These are phyloP conservation scores for Nephila pilipes DNA, from an alignment of 1,140 invertebrate genomes.

Conservation along the genomic window DNA sequence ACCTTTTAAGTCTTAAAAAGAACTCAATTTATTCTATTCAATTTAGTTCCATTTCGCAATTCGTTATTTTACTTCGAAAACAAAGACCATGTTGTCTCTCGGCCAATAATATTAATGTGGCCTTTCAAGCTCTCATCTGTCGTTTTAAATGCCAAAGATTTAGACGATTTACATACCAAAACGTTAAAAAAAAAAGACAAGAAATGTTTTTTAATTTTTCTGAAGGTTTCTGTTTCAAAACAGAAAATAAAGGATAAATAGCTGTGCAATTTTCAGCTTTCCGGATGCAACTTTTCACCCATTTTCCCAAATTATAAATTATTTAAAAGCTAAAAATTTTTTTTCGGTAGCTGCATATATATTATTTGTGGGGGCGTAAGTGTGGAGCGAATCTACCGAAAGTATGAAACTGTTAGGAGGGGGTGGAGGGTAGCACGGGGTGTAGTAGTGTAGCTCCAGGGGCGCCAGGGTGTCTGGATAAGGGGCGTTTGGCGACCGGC, in stretches of 20 bases:
- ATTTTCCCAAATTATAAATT: conserved; percentile 53
- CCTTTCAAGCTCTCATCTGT: neutral
- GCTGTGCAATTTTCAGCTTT: neutral
- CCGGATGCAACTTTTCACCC: neutral
- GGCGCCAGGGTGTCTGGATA: conserved; percentile 65
- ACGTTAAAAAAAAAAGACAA: neutral
- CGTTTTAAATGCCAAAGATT: neutral
- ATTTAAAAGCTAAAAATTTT: conserved; percentile 26
- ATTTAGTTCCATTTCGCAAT: neutral
- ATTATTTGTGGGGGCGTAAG: neutral
- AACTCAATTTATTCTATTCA: neutral
- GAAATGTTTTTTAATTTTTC: neutral
- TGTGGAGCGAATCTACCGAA: neutral
- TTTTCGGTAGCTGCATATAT: neutral
- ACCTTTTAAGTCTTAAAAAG: neutral
- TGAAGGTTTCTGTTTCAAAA: neutral
- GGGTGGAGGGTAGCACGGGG: neutral
- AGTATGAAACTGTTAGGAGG: neutral
- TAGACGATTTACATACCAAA: neutral
- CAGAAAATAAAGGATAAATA: neutral
- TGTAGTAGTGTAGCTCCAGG: neutral
- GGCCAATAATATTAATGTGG: neutral
- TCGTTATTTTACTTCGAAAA: neutral
- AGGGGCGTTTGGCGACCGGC: conserved; percentile 61
- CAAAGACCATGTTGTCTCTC: neutral